These are phyloP conservation scores for Drosophila koepferae DNA, from an alignment of 2,888 invertebrate species.

Conservation along the genomic window DNA sequence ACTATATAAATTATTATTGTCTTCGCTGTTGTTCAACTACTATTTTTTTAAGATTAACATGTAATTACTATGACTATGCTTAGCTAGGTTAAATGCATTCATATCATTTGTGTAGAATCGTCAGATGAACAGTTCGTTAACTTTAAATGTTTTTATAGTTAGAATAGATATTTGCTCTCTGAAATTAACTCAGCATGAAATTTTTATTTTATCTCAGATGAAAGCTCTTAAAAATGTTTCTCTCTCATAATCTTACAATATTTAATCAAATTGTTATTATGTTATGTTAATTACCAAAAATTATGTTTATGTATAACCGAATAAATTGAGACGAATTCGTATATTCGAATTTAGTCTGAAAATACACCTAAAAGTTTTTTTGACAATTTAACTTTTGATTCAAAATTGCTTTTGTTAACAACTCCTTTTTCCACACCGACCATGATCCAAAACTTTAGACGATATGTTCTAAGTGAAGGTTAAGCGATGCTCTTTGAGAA, in stretches of 20 bases:
- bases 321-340: conserved; percentile 55
- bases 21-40: conserved; percentile 84
- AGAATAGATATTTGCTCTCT: conserved; percentile 74
- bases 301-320: conserved; percentile 57
- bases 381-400: too few species aligned
- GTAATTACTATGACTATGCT: conserved; percentile 80
- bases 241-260: conserved; percentile 64
- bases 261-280: conserved; percentile 65
- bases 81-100: conserved; percentile 71
- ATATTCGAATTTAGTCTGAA: conserved; percentile 28
- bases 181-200: conserved; percentile 57
- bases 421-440: too few species aligned
- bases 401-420: too few species aligned
- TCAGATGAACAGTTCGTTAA: conserved; percentile 73
- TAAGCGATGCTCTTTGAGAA: too few species aligned
- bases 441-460: too few species aligned
- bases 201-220: conserved; percentile 68
- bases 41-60: conserved; percentile 78
- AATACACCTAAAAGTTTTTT: not conserved
- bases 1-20: conserved; percentile 73
- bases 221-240: conserved; percentile 63
- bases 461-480: too few species aligned
- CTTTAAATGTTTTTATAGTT: conserved; percentile 65
- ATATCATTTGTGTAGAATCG: conserved; percentile 78
- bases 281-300: conserved; percentile 58